These are phyloP conservation scores for Melanitta fusca DNA, from an alignment of 2,797 vertebrate species.

Conservation along the genomic window DNA sequence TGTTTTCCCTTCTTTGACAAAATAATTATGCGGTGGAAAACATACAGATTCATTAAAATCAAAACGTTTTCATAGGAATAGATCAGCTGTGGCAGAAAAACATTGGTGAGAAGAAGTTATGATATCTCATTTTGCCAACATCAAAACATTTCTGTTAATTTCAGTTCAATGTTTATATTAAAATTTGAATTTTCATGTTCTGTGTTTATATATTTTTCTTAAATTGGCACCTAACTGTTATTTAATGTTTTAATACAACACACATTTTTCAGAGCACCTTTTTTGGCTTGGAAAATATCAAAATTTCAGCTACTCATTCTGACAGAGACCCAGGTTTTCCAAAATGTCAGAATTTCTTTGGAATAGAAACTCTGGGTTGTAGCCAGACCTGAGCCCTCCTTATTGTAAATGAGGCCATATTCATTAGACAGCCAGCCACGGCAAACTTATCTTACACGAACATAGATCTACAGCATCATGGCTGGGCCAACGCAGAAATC, in stretches of 20 bases:
- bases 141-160: constrained; percentile 43
- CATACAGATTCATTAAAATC: neutral
- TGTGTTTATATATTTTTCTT: constrained; percentile 23
- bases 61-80: constrained; percentile 7
- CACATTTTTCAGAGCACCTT: constrained; percentile 26
- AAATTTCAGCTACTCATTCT: constrained; percentile 32
- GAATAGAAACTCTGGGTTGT: constrained; percentile 10
- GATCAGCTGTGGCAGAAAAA: constrained; percentile 14
- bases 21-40: neutral
- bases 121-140: neutral
- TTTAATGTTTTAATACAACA: neutral
- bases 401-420: constrained; percentile 56
- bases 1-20: neutral
- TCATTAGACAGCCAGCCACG: constrained; percentile 59
- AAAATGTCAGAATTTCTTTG: constrained; percentile 58
- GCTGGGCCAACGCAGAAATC: constrained; percentile 35
- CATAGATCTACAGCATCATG: constrained; percentile 19
- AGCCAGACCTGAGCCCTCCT: constrained; percentile 49
- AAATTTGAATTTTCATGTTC: neutral
- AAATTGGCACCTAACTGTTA: constrained; percentile 33
- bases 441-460: constrained; percentile 25
- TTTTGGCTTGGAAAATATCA: constrained; percentile 15
- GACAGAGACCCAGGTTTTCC: neutral
- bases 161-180: constrained; percentile 22
- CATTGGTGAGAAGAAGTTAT: neutral